Base-by-base conservation (phyloP, 2,113 vertebrate genomes). In the Chaetodon trifascialis region DNA sequence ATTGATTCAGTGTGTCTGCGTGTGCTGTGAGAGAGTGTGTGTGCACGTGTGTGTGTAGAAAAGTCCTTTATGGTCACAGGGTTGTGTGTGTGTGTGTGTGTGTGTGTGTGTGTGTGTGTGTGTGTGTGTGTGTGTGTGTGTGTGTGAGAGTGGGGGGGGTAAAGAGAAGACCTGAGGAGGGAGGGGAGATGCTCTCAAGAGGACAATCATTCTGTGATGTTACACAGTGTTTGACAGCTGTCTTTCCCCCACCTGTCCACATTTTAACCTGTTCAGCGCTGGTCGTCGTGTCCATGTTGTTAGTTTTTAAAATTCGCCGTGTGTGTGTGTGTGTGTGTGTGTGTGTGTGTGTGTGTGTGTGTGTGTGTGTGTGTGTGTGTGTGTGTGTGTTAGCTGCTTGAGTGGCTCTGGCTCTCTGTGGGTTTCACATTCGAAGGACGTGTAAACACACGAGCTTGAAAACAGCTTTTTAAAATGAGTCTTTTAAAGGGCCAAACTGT, bases 41-140 rank as follows among this genome's bases (percentile, higher is more conserved):
- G 23, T 46, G 23, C 42, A 65, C 36, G 73, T 76, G 36, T 87
- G 21, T 84, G 62, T 76, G 30, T 30, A 30, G 30, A 72, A 21
- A 68, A 67, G 69, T 91, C 42, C 63, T 80, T 86, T 82, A 85
- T 90, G 89, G 86, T 88, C 64, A 93, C 92, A 92, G 92, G 89
- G 87, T 93, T 83, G 76, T 62, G 62, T 84, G 72, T 85, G 81
- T 90, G 0, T 79, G 79, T 80, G 76, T 79, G 47, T 55, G 63
- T 69, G 63, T 54, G 62, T 82, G 76, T 85, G 40, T 30, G 80
- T 90, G 79, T 2, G 19, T 66, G 58, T 79, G 30, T 30, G 30
- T 30, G 30, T 30, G 30, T 30, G 30, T n/a, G n/a, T n/a, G n/a
- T n/a, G n/a, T n/a, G n/a, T n/a, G n/a, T n/a, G n/a, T n/a, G n/a